These are phyloP conservation scores for Neodiprion lecontei DNA, from an alignment of 1,140 invertebrate species.

Conservation along the genomic window DNA sequence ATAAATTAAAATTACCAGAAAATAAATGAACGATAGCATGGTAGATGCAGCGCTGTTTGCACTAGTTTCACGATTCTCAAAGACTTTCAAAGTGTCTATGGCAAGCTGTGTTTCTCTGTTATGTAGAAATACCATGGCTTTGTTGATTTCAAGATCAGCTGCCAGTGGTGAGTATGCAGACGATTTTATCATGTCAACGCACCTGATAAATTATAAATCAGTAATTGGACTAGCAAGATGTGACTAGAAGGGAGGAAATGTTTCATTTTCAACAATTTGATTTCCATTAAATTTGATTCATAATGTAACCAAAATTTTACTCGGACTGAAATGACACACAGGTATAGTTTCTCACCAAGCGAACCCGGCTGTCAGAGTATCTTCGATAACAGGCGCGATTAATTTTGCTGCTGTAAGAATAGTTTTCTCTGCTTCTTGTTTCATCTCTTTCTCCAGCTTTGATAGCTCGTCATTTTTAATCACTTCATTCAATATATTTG, in stretches of 20 bases:
- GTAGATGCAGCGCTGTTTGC: conserved; percentile 86
- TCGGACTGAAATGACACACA: too few relatives aligned
- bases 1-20: conserved; percentile 67
- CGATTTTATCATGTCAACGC: conserved; percentile 82
- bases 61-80: conserved; percentile 86
- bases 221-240: not conserved
- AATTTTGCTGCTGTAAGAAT: conserved; percentile 92
- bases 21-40: conserved; percentile 92
- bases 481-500: conserved; percentile 77
- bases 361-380: conserved; percentile 76
- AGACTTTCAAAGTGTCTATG: conserved; percentile 87
- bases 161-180: conserved; percentile 78
- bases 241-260: not conserved
- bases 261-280: too few relatives aligned
- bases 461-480: conserved; percentile 83
- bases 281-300: too few relatives aligned
- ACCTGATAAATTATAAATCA: conserved; percentile 61
- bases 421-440: conserved; percentile 81
- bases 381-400: conserved; percentile 86
- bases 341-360: conserved; percentile 44
- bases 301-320: too few relatives aligned
- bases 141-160: conserved; percentile 92
- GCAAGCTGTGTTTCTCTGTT: conserved; percentile 84
- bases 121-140: conserved; percentile 88
- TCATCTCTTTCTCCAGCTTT: conserved; percentile 76